These are phyloP conservation scores for Drosophila sp. DNA, from an alignment of 1,140 invertebrate genomes.

Conservation along the genomic window DNA sequence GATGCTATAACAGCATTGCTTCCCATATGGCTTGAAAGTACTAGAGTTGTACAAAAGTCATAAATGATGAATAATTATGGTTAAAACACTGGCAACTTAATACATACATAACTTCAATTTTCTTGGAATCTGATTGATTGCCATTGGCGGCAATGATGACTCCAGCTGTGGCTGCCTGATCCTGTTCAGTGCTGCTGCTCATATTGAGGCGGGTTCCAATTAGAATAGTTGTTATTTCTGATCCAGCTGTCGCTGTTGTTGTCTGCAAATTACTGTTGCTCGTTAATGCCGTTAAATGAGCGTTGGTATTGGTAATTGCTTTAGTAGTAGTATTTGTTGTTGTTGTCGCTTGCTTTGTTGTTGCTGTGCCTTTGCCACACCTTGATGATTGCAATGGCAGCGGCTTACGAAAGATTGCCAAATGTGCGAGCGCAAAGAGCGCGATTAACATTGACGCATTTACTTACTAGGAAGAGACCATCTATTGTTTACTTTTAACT, in stretches of 20 bases:
- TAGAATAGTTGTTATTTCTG: conserved; percentile 5
- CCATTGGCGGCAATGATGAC: conserved; percentile 57
- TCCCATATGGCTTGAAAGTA: conserved; percentile 89
- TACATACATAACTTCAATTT: conserved; percentile 66
- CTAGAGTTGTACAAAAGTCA: conserved; percentile 14
- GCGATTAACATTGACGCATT: conserved; percentile 81
- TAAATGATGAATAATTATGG: neutral
- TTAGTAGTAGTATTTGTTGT: conserved; percentile 32
- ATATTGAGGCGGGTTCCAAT: conserved; percentile 53
- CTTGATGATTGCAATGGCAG: conserved; percentile 53
- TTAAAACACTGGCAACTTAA: too few species aligned
- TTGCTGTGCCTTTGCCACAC: conserved; percentile 68
- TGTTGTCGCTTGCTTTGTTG: conserved; percentile 47
- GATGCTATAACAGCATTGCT: conserved; percentile 89
- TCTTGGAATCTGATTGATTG: conserved; percentile 53
- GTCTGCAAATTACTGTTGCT: conserved; percentile 53
- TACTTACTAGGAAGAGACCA: conserved; percentile 57
- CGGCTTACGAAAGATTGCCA: conserved; percentile 73
- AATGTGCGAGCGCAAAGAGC: conserved; percentile 76
- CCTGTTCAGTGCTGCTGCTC: conserved; percentile 59
- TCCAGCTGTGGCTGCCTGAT: conserved; percentile 31
- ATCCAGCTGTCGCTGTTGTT: conserved; percentile 10
- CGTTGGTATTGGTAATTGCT: conserved; percentile 26
- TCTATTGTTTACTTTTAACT: conserved; percentile 41
- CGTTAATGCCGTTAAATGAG: conserved; percentile 49